These are phyloP conservation scores for Rhabdophis nuchalis DNA, from an alignment of 2,797 vertebrate species.

Conservation along the genomic window DNA sequence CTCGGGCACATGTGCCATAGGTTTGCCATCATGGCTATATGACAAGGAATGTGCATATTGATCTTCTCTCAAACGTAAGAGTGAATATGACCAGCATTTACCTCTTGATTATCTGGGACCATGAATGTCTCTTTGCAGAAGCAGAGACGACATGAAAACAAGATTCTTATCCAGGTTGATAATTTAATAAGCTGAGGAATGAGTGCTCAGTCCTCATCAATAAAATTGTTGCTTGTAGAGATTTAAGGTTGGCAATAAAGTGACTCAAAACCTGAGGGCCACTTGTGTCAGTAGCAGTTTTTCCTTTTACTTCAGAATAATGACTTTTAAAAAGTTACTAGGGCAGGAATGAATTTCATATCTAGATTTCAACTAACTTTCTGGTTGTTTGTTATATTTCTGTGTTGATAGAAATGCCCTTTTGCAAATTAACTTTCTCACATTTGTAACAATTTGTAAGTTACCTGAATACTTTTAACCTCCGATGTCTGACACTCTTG, in stretches of 20 bases:
- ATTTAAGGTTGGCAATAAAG: neutral
- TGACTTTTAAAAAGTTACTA: neutral
- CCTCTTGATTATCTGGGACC: neutral
- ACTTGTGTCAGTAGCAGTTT: neutral
- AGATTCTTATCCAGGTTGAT: neutral
- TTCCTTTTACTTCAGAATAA: neutral
- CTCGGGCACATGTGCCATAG: too few species aligned
- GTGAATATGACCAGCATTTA: neutral
- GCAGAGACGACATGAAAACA: neutral
- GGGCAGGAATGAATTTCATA: neutral
- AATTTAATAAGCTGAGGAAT: neutral
- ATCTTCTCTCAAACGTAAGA: neutral
- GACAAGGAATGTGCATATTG: neutral
- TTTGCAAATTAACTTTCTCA: neutral
- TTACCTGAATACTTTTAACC: slow-evolving; percentile 22
- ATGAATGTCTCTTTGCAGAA: neutral
- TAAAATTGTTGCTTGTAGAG: neutral
- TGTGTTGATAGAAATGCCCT: neutral
- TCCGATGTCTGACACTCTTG: slow-evolving; percentile 8
- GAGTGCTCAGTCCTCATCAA: neutral
- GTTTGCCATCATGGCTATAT: neutral
- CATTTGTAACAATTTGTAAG: slow-evolving; percentile 7
- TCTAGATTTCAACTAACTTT: neutral
- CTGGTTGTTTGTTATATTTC: neutral
- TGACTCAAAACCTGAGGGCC: neutral